Evolutionary conservation across 2,797 vertebrate genomes (phyloP).

Genomic region (Rhynchonycteris naso): DNA sequence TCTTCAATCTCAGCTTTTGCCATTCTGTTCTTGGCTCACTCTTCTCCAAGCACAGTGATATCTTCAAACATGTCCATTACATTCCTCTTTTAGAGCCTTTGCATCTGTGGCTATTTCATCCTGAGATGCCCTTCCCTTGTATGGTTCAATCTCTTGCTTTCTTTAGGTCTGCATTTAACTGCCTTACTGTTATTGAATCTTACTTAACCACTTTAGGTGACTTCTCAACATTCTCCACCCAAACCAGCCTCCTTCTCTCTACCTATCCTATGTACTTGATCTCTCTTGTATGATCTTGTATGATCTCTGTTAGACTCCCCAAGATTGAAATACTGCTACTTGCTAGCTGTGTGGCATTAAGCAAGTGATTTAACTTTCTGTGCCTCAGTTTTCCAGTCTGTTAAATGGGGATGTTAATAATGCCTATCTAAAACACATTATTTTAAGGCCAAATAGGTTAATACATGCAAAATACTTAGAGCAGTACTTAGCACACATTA

Average conservation of each 20-base stretch:
- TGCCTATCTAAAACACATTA: neutral
- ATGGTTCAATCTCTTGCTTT: neutral
- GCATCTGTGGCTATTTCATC: neutral
- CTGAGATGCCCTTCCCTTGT: neutral
- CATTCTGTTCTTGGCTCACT: neutral
- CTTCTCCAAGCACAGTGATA: neutral
- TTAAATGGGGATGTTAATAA: neutral
- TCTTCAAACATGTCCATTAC: neutral
- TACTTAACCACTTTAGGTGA: too few relatives aligned
- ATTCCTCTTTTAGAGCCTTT: neutral
- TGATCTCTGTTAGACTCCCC: neutral
- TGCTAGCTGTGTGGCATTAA: neutral
- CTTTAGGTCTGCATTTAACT: neutral
- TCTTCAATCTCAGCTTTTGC: neutral
- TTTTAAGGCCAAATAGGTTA: neutral
- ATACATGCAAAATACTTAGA: too few relatives aligned
- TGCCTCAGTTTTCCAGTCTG: neutral
- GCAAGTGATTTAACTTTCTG: neutral
- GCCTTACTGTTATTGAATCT: neutral
- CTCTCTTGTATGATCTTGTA: too few relatives aligned
- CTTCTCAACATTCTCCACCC: neutral
- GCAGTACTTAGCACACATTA: neutral
- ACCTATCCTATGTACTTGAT: neutral
- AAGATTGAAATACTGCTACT: neutral
- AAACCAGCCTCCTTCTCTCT: neutral